Evolutionary conservation across 2,113 vertebrate species (phyloP), one percentile per base, ranked within the genome.

Genomic region (Tragelaphus scriptus): DNA sequence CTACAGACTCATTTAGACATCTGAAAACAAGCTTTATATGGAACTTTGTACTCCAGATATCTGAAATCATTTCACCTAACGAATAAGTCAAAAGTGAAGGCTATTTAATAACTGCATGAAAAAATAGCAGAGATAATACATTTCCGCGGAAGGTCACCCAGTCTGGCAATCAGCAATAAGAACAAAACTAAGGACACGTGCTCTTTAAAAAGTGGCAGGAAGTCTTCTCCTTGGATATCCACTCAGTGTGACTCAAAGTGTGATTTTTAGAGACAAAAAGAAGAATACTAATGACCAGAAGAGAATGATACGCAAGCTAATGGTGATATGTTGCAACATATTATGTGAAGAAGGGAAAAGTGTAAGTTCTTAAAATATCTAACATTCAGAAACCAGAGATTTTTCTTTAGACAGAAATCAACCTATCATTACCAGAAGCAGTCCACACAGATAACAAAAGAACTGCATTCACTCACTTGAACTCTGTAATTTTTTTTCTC

Each of bases 1-100:
- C 94, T 55, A 49, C 77, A 95, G 91, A 97, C 32, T 92, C 95
- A 96, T 97, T 92, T 68, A 98, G 95, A 96, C 87, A 98, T 94
- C 85, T 89, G 82, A 98, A 97, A 97, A 97, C 59, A n/a, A 98
- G 85, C 93, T 96, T 95, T 94, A 82, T 51, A 15, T 61, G 47
- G 55, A 85, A 75, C 79, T 95, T 93, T 95, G 84, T 98, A 53
- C 84, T 94, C 79, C 23, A 84, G 88, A 26, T 56, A 95, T 61
- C 91, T 90, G 82, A 96, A 90, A 95, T 95, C 53, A 96, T 58
- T 95, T 80, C 77, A 44, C 88, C 55, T 88, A 81, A 82, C 1
- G 61, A 97, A 19, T 47, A 94, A 88, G 82, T 79, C 88, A 90
- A 87, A 97, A 82, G 51, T 32, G 75, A 88, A 85, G 23, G 23